Conservation (phyloP, 2,888 invertebrate genomes). For the Diarsia rubi region DNA sequence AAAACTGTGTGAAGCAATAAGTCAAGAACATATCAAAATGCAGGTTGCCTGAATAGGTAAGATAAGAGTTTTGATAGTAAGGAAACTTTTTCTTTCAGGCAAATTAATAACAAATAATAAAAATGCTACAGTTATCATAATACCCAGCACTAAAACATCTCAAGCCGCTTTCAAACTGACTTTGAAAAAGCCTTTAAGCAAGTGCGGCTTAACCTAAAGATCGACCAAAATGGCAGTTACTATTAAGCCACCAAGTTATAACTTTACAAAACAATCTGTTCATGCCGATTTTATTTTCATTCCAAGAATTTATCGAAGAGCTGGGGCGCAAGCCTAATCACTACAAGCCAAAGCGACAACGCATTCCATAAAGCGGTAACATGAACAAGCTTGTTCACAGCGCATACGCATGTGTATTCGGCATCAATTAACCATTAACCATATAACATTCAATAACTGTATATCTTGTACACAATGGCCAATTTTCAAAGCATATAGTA, state of each 20-base stretch:
- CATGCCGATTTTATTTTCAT: constrained; percentile 14
- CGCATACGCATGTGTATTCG: constrained; percentile 26
- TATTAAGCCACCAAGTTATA: neutral
- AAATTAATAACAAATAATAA: neutral
- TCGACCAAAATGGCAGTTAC: no score
- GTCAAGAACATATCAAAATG: constrained; percentile 1
- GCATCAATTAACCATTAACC: constrained; percentile 43
- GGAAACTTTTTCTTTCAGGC: neutral
- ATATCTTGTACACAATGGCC: constrained; percentile 47
- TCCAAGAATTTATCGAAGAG: neutral
- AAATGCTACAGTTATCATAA: neutral
- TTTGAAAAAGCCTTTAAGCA: constrained; percentile 23
- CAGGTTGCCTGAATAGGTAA: constrained; percentile 20
- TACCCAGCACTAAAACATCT: constrained; percentile 5
- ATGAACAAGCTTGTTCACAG: constrained; percentile 28
- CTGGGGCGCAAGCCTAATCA: neutral
- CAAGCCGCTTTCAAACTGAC: neutral
- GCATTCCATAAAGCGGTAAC: constrained; percentile 34
- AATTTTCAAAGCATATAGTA: neutral
- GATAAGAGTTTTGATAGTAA: neutral
- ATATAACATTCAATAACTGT: constrained; percentile 21
- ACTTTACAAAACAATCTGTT: neutral
- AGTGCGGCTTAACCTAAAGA: no score
- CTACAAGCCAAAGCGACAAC: constrained; percentile 9
- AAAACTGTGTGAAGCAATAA: constrained; percentile 1